These are phyloP conservation scores for Lepidocolaptes lacrymiger DNA, from an alignment of 2,797 vertebrate genomes.

Conservation along the genomic window DNA sequence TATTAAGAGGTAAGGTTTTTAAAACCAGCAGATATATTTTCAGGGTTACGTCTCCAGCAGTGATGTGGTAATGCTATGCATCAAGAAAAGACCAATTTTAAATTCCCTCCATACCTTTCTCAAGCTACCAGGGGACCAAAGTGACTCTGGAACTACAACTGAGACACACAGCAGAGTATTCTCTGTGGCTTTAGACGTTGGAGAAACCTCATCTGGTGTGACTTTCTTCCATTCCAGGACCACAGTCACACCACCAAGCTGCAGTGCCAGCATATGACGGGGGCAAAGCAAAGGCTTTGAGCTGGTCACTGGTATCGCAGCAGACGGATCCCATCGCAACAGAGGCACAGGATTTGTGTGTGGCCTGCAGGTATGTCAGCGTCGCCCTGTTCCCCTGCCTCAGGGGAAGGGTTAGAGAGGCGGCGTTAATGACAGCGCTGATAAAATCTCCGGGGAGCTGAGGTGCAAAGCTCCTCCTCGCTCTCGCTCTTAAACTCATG, in stretches of 20 bases:
- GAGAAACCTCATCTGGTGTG: not conserved
- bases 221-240: rapidly evolving
- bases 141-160: not conserved
- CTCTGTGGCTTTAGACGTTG: not conserved
- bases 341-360: not conserved
- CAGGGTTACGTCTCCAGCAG: not conserved
- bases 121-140: rapidly evolving
- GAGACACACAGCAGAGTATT: not conserved
- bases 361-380: not conserved
- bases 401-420: not conserved
- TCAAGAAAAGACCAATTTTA: not conserved
- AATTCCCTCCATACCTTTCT: not conserved
- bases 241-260: rapidly evolving
- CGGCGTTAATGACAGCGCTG: rapidly evolving
- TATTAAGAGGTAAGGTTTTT: not conserved
- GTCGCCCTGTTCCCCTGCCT: not conserved
- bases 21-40: not conserved
- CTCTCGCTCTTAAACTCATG: not conserved
- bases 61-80: no score
- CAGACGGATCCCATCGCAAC: not conserved
- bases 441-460: not conserved
- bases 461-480: not conserved
- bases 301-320: not conserved
- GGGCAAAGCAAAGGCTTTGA: not conserved
- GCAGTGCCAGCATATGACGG: rapidly evolving